Percentiles rank a stretch among this genome's conserved stretches.
phyloP scores from a whole-genome alignment of 2,113 vertebrate genomes.

The Telmatochromis sp. region DNA sequence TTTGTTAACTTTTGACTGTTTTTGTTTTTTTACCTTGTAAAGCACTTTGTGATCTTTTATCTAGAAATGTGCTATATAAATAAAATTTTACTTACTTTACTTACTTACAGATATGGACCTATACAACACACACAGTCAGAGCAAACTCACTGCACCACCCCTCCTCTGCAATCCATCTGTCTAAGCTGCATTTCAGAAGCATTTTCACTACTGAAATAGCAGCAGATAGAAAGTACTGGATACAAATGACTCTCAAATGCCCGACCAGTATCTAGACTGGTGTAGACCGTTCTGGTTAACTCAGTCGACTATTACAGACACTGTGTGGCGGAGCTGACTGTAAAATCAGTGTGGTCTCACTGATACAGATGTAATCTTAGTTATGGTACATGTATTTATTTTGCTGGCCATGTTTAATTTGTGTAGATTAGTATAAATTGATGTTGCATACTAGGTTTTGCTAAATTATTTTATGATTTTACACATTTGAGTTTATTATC shows the following conservation, averaged over 20 bases:
- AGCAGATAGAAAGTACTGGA: not conserved
- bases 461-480: not conserved
- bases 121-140: not conserved
- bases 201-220: not conserved
- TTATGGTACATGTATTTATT: not conserved
- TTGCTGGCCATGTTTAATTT: not conserved
- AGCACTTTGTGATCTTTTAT: no score
- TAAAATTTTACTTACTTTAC: no score
- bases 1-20: no score
- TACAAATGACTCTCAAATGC: fast-evolving
- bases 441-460: not conserved
- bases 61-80: no score
- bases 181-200: not conserved
- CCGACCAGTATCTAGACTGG: not conserved
- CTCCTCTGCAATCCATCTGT: not conserved
- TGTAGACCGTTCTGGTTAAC: not conserved
- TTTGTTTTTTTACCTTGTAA: no score
- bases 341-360: not conserved
- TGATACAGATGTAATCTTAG: not conserved
- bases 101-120: not conserved
- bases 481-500: not conserved
- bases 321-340: fast-evolving
- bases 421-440: not conserved
- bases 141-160: not conserved
- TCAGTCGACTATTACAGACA: not conserved